A percentile compares a stretch with the other conserved stretches of the same genome.
phyloP scores from a whole-genome alignment of 2,888 invertebrate genomes.

The Trachelus tabidus region DNA sequence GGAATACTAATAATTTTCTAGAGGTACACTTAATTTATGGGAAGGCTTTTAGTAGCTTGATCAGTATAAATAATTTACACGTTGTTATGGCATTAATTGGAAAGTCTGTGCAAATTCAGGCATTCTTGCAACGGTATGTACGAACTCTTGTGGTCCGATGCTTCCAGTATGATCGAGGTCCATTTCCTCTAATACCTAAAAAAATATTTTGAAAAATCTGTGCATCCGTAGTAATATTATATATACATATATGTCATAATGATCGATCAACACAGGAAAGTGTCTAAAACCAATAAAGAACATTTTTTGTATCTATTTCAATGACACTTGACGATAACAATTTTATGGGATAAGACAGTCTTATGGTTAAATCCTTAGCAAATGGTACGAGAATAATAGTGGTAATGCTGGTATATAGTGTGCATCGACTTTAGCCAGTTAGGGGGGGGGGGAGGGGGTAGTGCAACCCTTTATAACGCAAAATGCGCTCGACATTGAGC shows the following conservation, averaged over 20 bases:
- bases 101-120: constrained; percentile 74
- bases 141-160: constrained; percentile 72
- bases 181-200: constrained; percentile 73
- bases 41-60: too few relatives aligned
- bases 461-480: background rate
- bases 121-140: constrained; percentile 72
- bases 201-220: constrained; percentile 25
- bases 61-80: too few relatives aligned
- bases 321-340: background rate
- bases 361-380: too few relatives aligned
- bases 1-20: too few relatives aligned
- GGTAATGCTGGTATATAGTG: too few relatives aligned
- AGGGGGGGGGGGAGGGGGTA: too few relatives aligned
- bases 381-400: too few relatives aligned
- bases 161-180: constrained; percentile 71
- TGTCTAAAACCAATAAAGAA: background rate
- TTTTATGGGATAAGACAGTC: too few relatives aligned
- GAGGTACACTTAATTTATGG: too few relatives aligned
- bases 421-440: too few relatives aligned
- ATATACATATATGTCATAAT: background rate
- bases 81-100: constrained; percentile 69
- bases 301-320: background rate
- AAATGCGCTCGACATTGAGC: background rate
- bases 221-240: background rate
- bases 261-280: background rate